Evolutionary conservation across 2,888 invertebrate genomes (phyloP), one percentile per base, ranked within the genome.

Genomic region (Thalpophila matura): DNA sequence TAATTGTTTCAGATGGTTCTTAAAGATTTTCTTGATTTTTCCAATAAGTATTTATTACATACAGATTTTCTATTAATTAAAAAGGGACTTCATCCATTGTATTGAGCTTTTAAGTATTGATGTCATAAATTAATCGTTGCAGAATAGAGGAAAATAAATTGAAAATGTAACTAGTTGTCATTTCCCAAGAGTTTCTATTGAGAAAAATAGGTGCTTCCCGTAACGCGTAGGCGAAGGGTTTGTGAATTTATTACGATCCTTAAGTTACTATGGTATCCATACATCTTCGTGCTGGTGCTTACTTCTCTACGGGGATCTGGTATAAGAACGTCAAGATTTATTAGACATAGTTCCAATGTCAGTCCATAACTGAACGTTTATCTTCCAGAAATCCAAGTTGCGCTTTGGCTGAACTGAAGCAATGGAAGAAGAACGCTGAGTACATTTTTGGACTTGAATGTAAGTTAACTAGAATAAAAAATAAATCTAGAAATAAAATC

Each of bases 161-260:
- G 57, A 10, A 59, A 26, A 16, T 37, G 60, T 59, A 69, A 64
- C 58, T 37, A 47, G 26, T 62, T 62, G 45, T 64, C 54, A 54
- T 63, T 54, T 55, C 24, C 49, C 31, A 65, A 18, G 45, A 24
- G 22, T 33, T 65, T 40, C 72, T 56, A 56, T 50, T 68, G 56
- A 40, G 45, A 69, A 69, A 69, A 58, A 65, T 46, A 29, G 24
- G 16, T 24, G 14, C 33, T 59, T 66, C 31, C 37, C 42, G 67
- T 43, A 38, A 65, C 42, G 24, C 29, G 33, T 54, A 46, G 31
- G 54, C 49, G 58, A 73, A 66, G 67, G 66, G 58, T 66, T 67
- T 58, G 49, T 73, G 53, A 73, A 69, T 67, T 68, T 69, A 69
- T 69, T 69, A 73, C 69, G 38, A 59, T 31, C 53, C 35, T 58